These are phyloP conservation scores for Cheilosia soror DNA, from an alignment of 2,888 invertebrate species.

Conservation along the genomic window DNA sequence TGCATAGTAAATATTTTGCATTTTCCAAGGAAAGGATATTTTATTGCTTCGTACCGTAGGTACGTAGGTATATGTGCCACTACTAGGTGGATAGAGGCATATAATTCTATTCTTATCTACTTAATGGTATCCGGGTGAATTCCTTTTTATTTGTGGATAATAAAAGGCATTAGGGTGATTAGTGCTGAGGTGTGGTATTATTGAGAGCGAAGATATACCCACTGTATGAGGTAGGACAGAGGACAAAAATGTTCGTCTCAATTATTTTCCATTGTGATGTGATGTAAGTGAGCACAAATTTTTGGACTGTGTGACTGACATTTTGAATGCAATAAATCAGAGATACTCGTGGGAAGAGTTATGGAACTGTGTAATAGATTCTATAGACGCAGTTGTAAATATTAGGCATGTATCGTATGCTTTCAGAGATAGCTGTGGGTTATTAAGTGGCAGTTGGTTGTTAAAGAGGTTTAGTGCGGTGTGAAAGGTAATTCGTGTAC, in stretches of 20 bases:
- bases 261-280: slow-evolving; percentile 15
- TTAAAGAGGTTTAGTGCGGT: too few relatives aligned
- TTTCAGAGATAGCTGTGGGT: too few relatives aligned
- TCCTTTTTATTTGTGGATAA: slow-evolving; percentile 60
- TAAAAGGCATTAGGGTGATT: slow-evolving; percentile 65
- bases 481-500: too few relatives aligned
- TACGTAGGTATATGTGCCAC: slow-evolving; percentile 3
- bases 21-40: slow-evolving; percentile 51
- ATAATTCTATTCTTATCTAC: slow-evolving; percentile 58
- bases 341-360: background rate
- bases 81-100: slow-evolving; percentile 22
- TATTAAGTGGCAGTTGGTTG: too few relatives aligned
- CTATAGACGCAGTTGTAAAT: too few relatives aligned
- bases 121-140: slow-evolving; percentile 62
- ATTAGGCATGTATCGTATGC: too few relatives aligned
- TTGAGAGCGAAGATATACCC: background rate
- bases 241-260: slow-evolving; percentile 29
- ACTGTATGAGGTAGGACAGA: background rate
- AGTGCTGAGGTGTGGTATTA: slow-evolving; percentile 56
- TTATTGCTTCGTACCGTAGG: slow-evolving; percentile 19
- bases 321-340: slow-evolving; percentile 36
- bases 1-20: slow-evolving; percentile 52
- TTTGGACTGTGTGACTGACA: slow-evolving; percentile 13
- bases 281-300: slow-evolving; percentile 4
- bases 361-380: background rate